Evolutionary conservation across 37 sponge, comb jelly and placozoan genomes (phyloP).

Genomic region (Halichondria panicea): DNA sequence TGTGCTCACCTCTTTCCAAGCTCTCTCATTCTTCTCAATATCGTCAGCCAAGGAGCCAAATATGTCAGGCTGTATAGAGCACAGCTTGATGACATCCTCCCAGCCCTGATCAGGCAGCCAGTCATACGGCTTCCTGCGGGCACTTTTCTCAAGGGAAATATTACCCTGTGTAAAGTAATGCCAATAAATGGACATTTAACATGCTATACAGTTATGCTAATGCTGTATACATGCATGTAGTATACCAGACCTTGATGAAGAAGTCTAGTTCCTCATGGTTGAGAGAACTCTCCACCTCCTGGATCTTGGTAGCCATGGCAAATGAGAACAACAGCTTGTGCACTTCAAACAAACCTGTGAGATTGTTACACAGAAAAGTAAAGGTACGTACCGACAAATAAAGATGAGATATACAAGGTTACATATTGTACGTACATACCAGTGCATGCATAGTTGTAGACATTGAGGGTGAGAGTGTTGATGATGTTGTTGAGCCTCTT

Average conservation of each 20-base stretch:
- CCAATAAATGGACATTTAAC: not conserved
- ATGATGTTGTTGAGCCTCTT: slow-evolving; percentile 96
- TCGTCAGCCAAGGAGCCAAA: slow-evolving; percentile 92
- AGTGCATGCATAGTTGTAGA: slow-evolving; percentile 99
- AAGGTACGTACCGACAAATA: not conserved
- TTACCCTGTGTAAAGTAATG: slow-evolving; percentile 60
- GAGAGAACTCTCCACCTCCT: slow-evolving; percentile 77
- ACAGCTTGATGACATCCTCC: slow-evolving; percentile 94
- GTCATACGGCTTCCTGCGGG: slow-evolving; percentile 81
- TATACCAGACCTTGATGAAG: slow-evolving; percentile 84
- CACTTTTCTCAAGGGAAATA: slow-evolving; percentile 94
- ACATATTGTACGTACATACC: slow-evolving; percentile 26
- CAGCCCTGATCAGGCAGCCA: slow-evolving; percentile 99
- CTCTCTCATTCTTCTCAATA: slow-evolving; percentile 78
- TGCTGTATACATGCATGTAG: not conserved
- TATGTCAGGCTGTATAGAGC: slow-evolving; percentile 58
- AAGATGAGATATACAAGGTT: not conserved
- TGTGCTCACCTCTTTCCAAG: slow-evolving; percentile 77
- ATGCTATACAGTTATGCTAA: not conserved
- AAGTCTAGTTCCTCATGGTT: slow-evolving; percentile 94
- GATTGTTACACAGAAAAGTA: not conserved
- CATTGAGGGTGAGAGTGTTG: slow-evolving; percentile 91
- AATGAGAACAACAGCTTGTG: slow-evolving; percentile 99
- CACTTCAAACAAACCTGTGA: slow-evolving; percentile 91
- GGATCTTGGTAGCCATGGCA: slow-evolving; percentile 98